phyloP scores from a whole-genome alignment of 1,140 invertebrate genomes.

The Mylabris phalerata region DNA sequence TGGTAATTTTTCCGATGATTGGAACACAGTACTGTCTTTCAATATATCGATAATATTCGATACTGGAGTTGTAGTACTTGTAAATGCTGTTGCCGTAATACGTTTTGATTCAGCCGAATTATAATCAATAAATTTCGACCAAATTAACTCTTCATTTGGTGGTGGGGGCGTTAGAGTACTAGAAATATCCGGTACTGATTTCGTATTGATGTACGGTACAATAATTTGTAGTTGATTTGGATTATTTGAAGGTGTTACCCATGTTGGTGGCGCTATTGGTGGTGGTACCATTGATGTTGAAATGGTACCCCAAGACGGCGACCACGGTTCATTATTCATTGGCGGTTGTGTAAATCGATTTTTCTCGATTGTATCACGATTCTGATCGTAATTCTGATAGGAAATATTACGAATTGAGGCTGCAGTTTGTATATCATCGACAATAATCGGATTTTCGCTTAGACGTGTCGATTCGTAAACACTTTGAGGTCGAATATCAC shows the following conservation, averaged over 20 bases:
- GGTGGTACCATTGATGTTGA: constrained; percentile 34
- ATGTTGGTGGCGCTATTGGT: constrained; percentile 32
- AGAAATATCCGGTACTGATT: constrained; percentile 26
- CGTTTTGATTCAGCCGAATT: constrained; percentile 9
- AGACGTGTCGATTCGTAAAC: constrained; percentile 15
- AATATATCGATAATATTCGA: constrained; percentile 34
- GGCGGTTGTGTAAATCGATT: constrained; percentile 17
- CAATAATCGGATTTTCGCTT: constrained; percentile 38
- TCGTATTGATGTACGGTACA: constrained; percentile 60
- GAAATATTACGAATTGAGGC: constrained; percentile 25
- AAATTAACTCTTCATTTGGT: constrained; percentile 22
- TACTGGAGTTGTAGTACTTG: constrained; percentile 21
- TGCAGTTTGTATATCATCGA: constrained; percentile 34
- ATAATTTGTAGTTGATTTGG: constrained; percentile 66
- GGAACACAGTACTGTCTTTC: constrained; percentile 5
- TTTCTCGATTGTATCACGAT: not conserved
- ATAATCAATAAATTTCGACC: constrained; percentile 28
- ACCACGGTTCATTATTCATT: constrained; percentile 1
- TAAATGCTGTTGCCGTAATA: constrained; percentile 11
- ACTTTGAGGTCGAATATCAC: not conserved
- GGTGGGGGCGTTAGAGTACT: constrained; percentile 21
- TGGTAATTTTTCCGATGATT: constrained; percentile 42
- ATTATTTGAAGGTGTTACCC: constrained; percentile 33
- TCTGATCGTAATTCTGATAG: constrained; percentile 11
- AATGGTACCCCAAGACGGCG: constrained; percentile 19